Percentiles rank a stretch among this genome's conserved stretches.
Conservation (phyloP, 2,797 vertebrate genomes). For the Rhincodon typus region DNA sequence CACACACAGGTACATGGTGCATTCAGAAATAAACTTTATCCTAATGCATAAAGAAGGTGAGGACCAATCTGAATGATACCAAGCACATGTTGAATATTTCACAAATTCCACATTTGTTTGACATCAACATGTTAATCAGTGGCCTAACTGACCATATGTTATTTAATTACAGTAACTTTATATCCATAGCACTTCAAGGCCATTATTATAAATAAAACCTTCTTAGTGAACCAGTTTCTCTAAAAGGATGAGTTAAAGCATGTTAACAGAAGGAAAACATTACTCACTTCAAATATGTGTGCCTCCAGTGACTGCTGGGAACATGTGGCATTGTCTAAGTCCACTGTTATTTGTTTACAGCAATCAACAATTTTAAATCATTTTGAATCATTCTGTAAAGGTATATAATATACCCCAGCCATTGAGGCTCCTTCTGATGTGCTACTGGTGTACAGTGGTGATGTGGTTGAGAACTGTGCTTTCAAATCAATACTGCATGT, state of each 20-base stretch:
- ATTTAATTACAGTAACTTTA: background rate
- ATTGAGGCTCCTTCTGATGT: background rate
- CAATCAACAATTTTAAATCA: background rate
- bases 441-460: background rate
- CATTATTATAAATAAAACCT: slow-evolving; percentile 22
- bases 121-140: background rate
- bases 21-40: background rate
- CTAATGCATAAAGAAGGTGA: background rate
- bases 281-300: background rate
- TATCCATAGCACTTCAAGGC: background rate
- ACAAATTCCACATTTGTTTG: slow-evolving; percentile 5
- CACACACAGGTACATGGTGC: background rate
- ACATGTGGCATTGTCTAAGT: background rate
- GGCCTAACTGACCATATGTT: background rate
- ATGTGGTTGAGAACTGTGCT: background rate
- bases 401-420: background rate
- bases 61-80: background rate
- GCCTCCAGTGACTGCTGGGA: background rate
- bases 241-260: background rate
- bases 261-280: background rate
- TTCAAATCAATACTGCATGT: background rate
- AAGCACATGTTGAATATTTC: background rate
- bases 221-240: background rate
- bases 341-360: background rate
- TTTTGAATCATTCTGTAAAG: background rate